Evolutionary conservation across 2,797 vertebrate species (phyloP).

Genomic region (Salmo trutta): DNA sequence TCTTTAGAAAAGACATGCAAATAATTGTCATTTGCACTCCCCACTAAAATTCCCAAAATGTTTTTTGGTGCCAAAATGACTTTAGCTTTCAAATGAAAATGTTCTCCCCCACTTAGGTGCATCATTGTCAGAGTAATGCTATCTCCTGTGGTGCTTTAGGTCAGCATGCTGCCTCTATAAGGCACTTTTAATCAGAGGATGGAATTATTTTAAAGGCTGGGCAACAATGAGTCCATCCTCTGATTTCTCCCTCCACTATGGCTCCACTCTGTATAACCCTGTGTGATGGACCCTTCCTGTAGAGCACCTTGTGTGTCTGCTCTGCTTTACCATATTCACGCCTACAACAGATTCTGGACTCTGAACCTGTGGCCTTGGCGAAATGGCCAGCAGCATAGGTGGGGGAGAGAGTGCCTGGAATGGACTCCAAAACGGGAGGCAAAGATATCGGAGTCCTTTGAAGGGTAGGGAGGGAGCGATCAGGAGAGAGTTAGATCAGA

Average conservation of each 20-base stretch:
- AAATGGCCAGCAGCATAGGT: too few species aligned
- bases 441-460: neutral
- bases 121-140: slow-evolving; percentile 8
- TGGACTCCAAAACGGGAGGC: neutral
- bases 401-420: too few species aligned
- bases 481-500: too few species aligned
- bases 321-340: too few species aligned
- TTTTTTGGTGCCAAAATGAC: neutral
- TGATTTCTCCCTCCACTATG: too few species aligned
- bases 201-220: too few species aligned
- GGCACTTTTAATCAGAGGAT: too few species aligned
- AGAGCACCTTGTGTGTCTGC: neutral
- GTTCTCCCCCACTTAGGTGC: slow-evolving; percentile 1
- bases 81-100: neutral
- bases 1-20: neutral
- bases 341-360: too few species aligned
- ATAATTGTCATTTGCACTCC: slow-evolving; percentile 1
- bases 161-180: neutral
- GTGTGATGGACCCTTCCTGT: neutral
- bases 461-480: neutral
- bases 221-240: too few species aligned
- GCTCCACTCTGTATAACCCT: neutral
- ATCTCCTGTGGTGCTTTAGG: neutral
- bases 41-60: slow-evolving; percentile 6
- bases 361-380: too few species aligned